Evolutionary conservation across 2,888 invertebrate genomes (phyloP).

Genomic region (Taphrorychus bicolor): DNA sequence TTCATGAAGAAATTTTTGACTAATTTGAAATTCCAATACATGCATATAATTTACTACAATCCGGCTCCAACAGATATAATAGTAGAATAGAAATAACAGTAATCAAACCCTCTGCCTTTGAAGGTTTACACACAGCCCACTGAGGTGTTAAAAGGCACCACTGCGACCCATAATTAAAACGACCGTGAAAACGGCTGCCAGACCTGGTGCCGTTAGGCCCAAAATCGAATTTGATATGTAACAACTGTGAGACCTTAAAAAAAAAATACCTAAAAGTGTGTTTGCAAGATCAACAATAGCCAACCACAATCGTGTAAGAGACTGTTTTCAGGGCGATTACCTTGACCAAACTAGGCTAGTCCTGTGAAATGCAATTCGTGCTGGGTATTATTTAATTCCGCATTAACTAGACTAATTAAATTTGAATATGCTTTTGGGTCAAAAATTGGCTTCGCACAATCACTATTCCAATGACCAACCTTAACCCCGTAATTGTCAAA

Average conservation of each 20-base stretch:
- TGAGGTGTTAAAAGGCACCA: conserved; percentile 34
- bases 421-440: conserved; percentile 6
- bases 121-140: conserved; percentile 2
- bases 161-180: conserved; percentile 32
- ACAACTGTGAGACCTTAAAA: too few relatives aligned
- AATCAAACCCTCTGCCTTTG: conserved; percentile 22
- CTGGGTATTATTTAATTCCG: conserved; percentile 3
- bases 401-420: neutral
- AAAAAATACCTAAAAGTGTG: too few relatives aligned
- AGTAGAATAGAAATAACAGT: conserved; percentile 27
- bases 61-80: neutral
- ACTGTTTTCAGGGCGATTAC: neutral
- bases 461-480: neutral
- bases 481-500: neutral
- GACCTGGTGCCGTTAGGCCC: neutral
- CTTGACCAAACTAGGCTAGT: neutral
- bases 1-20: too few relatives aligned
- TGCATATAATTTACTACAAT: neutral
- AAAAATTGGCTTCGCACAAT: neutral
- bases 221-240: too few relatives aligned
- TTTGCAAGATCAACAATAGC: neutral
- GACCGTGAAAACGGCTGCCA: conserved; percentile 25
- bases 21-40: too few relatives aligned
- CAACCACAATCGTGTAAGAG: neutral
- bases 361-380: neutral